Evolutionary conservation across 1,140 invertebrate genomes (phyloP).

Genomic region (Drosophila sechellia): DNA sequence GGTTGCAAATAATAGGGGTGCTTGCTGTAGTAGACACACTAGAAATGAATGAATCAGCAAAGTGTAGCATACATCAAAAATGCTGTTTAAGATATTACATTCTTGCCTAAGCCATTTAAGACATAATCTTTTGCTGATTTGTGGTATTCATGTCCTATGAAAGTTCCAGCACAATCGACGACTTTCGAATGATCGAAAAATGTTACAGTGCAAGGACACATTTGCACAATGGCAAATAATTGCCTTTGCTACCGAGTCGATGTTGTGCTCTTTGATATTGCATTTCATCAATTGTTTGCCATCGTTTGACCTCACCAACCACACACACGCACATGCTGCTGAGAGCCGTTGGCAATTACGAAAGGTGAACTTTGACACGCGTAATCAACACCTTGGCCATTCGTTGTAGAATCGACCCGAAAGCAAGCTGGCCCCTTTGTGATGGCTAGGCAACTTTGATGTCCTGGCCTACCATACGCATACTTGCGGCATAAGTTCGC

Average conservation of each 20-base stretch:
- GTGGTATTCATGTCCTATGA: no score
- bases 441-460: slow-evolving; percentile 39
- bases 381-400: slow-evolving; percentile 67
- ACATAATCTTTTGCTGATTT: no score
- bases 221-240: slow-evolving; percentile 17
- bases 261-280: slow-evolving; percentile 47
- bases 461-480: slow-evolving; percentile 33
- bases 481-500: slow-evolving; percentile 57
- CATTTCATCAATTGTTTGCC: slow-evolving; percentile 52
- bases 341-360: slow-evolving; percentile 48
- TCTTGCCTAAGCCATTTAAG: no score
- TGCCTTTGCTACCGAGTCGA: slow-evolving; percentile 11
- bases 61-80: no score
- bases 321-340: slow-evolving; percentile 11
- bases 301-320: slow-evolving; percentile 51
- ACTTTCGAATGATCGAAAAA: not conserved
- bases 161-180: not conserved
- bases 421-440: slow-evolving; percentile 32
- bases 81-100: no score
- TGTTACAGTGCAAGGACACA: not conserved
- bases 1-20: no score
- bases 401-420: slow-evolving; percentile 27
- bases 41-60: no score
- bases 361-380: slow-evolving; percentile 47
- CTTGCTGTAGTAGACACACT: no score